Percentiles rank a stretch among this genome's conserved stretches.
These are phyloP conservation scores for Sebastes matsubarae DNA, from an alignment of 2,797 vertebrate genomes.

Conservation along the genomic window DNA sequence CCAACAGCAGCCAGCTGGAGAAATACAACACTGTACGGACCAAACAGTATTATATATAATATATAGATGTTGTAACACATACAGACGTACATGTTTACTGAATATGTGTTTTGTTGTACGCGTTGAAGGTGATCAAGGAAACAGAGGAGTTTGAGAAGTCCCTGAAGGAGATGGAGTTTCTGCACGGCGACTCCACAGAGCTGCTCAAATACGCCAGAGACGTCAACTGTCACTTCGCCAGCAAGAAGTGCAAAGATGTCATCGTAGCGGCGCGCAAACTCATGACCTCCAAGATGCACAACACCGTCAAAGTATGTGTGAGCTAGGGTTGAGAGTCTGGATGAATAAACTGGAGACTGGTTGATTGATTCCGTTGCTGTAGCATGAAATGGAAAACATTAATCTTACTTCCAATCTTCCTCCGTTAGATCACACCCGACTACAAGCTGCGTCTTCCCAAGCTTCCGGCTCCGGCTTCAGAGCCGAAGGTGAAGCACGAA, in stretches of 20 bases:
- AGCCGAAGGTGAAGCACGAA: constrained; percentile 68
- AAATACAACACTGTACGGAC: constrained; percentile 87
- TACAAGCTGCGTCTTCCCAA: constrained; percentile 82
- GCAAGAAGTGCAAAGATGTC: constrained; percentile 96
- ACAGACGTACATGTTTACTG: not conserved
- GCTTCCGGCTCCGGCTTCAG: constrained; percentile 76
- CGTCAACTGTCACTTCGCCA: constrained; percentile 94
- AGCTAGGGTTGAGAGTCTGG: not conserved
- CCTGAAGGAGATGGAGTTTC: constrained; percentile 88
- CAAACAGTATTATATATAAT: not conserved
- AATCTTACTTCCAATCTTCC: not conserved
- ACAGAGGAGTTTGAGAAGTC: constrained; percentile 92
- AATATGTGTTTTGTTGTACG: not conserved
- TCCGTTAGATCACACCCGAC: constrained; percentile 87
- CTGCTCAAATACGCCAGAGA: constrained; percentile 93
- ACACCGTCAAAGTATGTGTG: constrained; percentile 90
- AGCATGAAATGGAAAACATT: not conserved
- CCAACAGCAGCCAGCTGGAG: constrained; percentile 91
- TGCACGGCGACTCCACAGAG: constrained; percentile 88
- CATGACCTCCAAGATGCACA: constrained; percentile 98
- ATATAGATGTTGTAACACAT: not conserved
- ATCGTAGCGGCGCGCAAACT: constrained; percentile 92
- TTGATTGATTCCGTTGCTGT: not conserved
- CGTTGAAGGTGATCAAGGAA: constrained; percentile 90
- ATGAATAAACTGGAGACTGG: not conserved